Percentiles rank a stretch among this genome's conserved stretches.
Conservation (phyloP, 2,113 vertebrate species). For the Trogon melanurus region DNA sequence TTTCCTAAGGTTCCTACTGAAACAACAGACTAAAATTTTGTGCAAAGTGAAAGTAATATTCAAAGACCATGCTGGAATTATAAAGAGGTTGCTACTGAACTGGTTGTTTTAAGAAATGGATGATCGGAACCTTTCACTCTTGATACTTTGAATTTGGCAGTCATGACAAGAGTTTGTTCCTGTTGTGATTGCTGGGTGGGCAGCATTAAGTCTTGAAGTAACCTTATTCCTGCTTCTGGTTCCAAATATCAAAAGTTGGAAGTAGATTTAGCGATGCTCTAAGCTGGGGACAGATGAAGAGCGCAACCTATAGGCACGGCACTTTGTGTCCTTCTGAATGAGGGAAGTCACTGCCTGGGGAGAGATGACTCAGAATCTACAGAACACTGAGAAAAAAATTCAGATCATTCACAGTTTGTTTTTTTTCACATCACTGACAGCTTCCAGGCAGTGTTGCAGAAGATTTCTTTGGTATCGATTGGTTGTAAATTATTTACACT, state of each 20-base stretch:
- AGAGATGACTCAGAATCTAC: not conserved
- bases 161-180: not conserved
- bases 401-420: not conserved
- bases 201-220: not conserved
- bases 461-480: not conserved
- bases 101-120: not conserved
- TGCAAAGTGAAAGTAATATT: not conserved
- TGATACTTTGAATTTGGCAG: not conserved
- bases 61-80: not conserved
- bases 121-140: not conserved
- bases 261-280: not conserved
- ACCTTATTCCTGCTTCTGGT: not conserved
- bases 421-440: not conserved
- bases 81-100: not conserved
- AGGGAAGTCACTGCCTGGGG: not conserved
- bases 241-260: not conserved
- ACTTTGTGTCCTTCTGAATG: not conserved
- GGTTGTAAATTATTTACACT: not conserved
- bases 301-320: not conserved
- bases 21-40: not conserved
- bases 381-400: not conserved
- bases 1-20: not conserved
- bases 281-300: not conserved
- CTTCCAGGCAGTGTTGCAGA: not conserved
- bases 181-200: not conserved